Base-by-base conservation (phyloP, 2,888 invertebrate species). In the Erebia ligea region DNA sequence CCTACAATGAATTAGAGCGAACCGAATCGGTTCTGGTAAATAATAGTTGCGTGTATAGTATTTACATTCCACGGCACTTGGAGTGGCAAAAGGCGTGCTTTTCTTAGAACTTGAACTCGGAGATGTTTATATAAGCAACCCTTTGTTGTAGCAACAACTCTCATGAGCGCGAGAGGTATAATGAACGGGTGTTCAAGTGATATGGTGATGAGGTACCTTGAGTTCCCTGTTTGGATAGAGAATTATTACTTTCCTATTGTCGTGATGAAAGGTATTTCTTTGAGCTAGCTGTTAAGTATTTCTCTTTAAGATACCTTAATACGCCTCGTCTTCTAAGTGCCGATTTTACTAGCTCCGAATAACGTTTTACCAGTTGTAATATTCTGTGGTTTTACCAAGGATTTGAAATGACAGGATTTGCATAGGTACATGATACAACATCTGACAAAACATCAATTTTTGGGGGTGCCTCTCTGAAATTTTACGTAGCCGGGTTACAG, bases 101-200 rank as follows among this genome's bases (percentile, higher is more conserved):
- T 87, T 86, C 86, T 79, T 48, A 80, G 86, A 86, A 87, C 74
- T 76, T 81, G 76, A 81, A 74, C 75, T 76, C 48, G 10, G 70
- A 73, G 78, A 78, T 79, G 76, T 84, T 83, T 77, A 71, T 76
- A 70, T 65, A 72, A 64, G 64, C 72, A 75, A 75, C 71, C 75
- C 73, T 75, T 78, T 74, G 75, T 76, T 72, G 70, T 61, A 72
- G 68, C 72, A 63, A 68, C 68, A 72, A 69, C 73, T 71, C 70
- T 70, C 61, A 67, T 72, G 69, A 68, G 72, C 67, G 59, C 50
- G 70, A 69, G 59, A 74, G 70, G 72, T 69, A 67, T 73, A 71
- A 73, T 73, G 73, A 73, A 69, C 57, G 73, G 63, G 58, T 58
- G 64, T 69, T 73, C 70, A 62, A 73, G 70, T 68, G 67, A 40